Conservation (phyloP, 2,888 invertebrate genomes). For the Pristionchus mayeri region DNA sequence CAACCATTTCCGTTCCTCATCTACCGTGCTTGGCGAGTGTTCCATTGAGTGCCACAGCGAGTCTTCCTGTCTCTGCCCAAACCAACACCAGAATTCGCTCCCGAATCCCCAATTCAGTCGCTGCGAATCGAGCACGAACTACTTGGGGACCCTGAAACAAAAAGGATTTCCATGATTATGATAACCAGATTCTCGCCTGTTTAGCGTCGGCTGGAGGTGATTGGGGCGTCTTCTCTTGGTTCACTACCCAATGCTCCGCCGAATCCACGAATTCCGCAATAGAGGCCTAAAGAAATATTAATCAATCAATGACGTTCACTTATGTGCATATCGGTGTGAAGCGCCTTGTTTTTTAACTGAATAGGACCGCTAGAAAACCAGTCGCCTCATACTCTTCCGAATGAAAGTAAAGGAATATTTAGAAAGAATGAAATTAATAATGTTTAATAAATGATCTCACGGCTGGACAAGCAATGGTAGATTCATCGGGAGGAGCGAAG, state of each 20-base stretch:
- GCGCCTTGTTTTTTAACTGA: too few relatives aligned
- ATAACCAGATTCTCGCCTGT: background rate
- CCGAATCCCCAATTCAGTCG: constrained; percentile 92
- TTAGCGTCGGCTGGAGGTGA: constrained; percentile 42
- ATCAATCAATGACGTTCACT: too few relatives aligned
- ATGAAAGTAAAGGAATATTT: background rate
- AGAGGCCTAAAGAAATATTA: background rate
- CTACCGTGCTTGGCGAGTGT: constrained; percentile 83
- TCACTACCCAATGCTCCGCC: constrained; percentile 51
- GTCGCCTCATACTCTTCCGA: background rate
- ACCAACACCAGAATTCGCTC: constrained; percentile 91
- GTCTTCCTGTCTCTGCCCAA: constrained; percentile 82
- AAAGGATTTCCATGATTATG: too few relatives aligned
- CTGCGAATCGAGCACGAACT: constrained; percentile 89
- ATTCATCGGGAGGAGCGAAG: constrained; percentile 28
- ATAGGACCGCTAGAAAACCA: too few relatives aligned
- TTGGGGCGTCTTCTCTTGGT: constrained; percentile 48
- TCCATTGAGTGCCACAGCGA: constrained; percentile 89
- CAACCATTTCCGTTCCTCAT: background rate
- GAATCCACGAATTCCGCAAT: constrained; percentile 23
- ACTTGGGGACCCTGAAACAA: constrained; percentile 50
- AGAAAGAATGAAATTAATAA: background rate
- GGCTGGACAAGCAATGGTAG: background rate
- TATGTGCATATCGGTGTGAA: too few relatives aligned
- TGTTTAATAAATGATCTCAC: background rate